Evolutionary conservation across 2,888 invertebrate species (phyloP).

Genomic region (Lasioglossum lativentre): DNA sequence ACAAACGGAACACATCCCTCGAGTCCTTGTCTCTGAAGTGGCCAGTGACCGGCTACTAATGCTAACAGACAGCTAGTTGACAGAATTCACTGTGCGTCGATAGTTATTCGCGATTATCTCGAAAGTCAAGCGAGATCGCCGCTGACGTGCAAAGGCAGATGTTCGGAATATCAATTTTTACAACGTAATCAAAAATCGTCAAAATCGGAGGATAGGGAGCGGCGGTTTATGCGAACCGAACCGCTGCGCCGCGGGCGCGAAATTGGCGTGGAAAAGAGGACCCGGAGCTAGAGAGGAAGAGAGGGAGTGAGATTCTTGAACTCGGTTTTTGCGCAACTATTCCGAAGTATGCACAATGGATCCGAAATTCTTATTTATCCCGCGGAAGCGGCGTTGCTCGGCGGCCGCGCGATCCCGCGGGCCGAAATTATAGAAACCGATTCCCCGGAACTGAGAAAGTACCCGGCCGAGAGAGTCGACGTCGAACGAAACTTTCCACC

Average conservation of each 20-base stretch:
- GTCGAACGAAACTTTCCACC: constrained; percentile 17
- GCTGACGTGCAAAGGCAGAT: too few relatives aligned
- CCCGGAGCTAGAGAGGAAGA: too few relatives aligned
- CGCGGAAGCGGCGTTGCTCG: neutral
- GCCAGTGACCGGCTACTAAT: too few relatives aligned
- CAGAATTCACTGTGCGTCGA: too few relatives aligned
- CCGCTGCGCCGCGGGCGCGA: neutral
- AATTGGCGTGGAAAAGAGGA: neutral
- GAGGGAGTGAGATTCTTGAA: neutral
- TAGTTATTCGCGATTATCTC: neutral
- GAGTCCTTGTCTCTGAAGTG: too few relatives aligned
- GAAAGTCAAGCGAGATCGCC: neutral
- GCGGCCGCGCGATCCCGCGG: neutral
- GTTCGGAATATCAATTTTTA: neutral
- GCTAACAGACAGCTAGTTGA: too few relatives aligned
- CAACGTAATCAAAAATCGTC: neutral
- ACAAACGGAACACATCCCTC: too few relatives aligned
- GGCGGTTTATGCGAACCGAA: neutral
- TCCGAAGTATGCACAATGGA: constrained; percentile 13
- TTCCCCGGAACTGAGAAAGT: neutral
- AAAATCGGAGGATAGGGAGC: neutral
- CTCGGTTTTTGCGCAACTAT: constrained; percentile 10
- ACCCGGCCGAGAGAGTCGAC: constrained; percentile 12
- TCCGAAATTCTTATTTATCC: constrained; percentile 14
- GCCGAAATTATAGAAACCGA: constrained; percentile 15